Base-by-base conservation (phyloP, 2,888 invertebrate species). In the Nysson spinosus region DNA sequence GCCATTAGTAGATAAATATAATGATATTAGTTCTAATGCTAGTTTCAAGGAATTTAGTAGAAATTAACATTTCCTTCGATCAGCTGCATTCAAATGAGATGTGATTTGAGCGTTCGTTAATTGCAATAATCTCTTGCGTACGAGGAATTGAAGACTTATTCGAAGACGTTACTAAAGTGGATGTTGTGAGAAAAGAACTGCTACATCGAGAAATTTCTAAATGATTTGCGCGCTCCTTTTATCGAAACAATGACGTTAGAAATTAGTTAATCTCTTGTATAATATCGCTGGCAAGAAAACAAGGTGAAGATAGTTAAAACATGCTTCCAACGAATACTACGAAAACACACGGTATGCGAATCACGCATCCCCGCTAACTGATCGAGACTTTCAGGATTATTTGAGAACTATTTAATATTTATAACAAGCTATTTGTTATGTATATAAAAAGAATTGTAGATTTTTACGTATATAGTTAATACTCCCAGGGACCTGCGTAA, bases 1-100 rank as follows among this genome's bases (percentile, higher is more conserved):
- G 77, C 85, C 46, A 77, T 85, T 73, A 76, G 76, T 72, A 84
- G 86, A 83, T 86, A 84, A 84, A 70, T 49, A 39, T 37, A 52
- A 47, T 28, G 50, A 22, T 46, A 40, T 32, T 35, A 32, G 32
- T 20, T 34, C 19, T 52, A 34, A 32, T 42, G 30, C 12, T 26
- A 43, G 46, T 32, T 16, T 26, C 22, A 42, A 52, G 19, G 28
- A 32, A 20, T 1, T 39, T 39, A n/a, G 9, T 4, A 19, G 16
- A 52, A 43, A 24, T 32, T 20, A 24, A 34, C 19, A 22, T 19
- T 12, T n/a, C 20, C 4, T 24, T 39, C 9, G 22, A 46, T 22
- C 35, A 47, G 40, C 30, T 50, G n/a, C 37, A 47, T 20, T 47
- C 5, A 66, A 26, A 34, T 22, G 22, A 12, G 32, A 60, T 44